Base-by-base conservation (phyloP, 2,797 vertebrate species). In the Miichthys miiuy region DNA sequence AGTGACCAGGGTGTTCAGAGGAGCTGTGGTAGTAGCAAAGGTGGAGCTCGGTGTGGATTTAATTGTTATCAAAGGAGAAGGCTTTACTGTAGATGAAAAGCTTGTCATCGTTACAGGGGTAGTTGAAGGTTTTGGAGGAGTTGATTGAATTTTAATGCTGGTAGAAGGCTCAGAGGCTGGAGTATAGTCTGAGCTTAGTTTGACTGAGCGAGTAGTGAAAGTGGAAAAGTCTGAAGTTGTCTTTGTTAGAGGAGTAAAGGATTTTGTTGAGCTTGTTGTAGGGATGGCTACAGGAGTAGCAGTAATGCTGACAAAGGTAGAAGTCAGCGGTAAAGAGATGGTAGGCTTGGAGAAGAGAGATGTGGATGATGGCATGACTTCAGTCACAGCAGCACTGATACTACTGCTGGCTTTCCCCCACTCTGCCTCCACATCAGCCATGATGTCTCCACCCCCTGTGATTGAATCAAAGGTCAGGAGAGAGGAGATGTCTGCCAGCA, bases 381-480 rank as follows among this genome's bases (percentile, higher is more conserved):
- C 51, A 69, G 90, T 88, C 80, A 77, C 92, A 1, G 83, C 85
- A 79, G 85, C 88, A 57, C 91, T 94, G 51, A 93, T 70, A 20
- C 86, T 70, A 65, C 74, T 83, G 84, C 91, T 94, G 65, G 92
- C 94, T 90, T 94, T 93, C 27, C 96, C 96, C 94, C 95, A 97
- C 90, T 98, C 97, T 13, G 97, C 97, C 90, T 99, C 97, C 51
- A 94, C 96, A 88, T 98, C 97, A 55, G 97, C 98, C 94, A 98
- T 97, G 94, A 98, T 97, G 94, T 98, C 97, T 87, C 97, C 96
- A 75, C 97, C 97, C 85, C 97, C 96, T 89, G 97, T 95, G 94
- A 99, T 95, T 84, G 98, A 97, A 95, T 99, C 97, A 95, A 99
- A 99, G 95, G 97, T 99, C 95, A 99, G 96, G 94, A 99, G 96